phyloP scores from a whole-genome alignment of 2,888 invertebrate species.

The Cyclophora albipunctata region DNA sequence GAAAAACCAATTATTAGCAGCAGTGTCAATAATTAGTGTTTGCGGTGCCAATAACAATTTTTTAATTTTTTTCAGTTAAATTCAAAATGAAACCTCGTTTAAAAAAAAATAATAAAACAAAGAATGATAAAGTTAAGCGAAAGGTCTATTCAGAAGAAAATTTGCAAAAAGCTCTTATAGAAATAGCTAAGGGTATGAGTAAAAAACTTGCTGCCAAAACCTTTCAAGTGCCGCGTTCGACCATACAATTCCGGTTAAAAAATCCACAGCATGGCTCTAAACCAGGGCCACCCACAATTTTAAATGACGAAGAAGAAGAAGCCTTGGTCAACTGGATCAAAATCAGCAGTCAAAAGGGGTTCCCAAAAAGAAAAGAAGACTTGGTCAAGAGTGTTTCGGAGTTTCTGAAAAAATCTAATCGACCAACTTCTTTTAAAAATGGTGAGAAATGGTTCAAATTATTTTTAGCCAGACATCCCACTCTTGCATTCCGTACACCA shows the following conservation, averaged over 20 bases:
- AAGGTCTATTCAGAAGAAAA: too few relatives aligned
- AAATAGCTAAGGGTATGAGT: constrained; percentile 4
- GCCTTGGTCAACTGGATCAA: constrained; percentile 7
- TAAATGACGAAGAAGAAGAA: constrained; percentile 8
- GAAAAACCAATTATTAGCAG: too few relatives aligned
- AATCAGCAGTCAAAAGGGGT: constrained; percentile 9
- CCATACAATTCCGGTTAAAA: constrained; percentile 1
- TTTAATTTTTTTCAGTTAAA: too few relatives aligned
- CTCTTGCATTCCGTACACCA: constrained; percentile 17
- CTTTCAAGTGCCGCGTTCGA: constrained; percentile 1
- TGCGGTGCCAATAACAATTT: too few relatives aligned
- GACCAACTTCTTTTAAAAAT: constrained; percentile 8
- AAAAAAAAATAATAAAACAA: too few relatives aligned
- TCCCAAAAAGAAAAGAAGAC: constrained; percentile 12
- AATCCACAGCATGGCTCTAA: too few relatives aligned
- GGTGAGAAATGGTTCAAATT: constrained; percentile 19
- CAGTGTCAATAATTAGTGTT: too few relatives aligned
- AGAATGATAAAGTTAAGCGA: too few relatives aligned
- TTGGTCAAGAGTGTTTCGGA: constrained; percentile 8
- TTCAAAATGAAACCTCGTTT: too few relatives aligned
- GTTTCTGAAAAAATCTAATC: constrained; percentile 6
- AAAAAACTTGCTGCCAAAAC: constrained; percentile 5
- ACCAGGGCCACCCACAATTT: too few relatives aligned
- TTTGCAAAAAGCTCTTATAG: too few relatives aligned
- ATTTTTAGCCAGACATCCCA: constrained; percentile 21